phyloP scores from a whole-genome alignment of 2,888 invertebrate species.

The Azorinus chamasolen region DNA sequence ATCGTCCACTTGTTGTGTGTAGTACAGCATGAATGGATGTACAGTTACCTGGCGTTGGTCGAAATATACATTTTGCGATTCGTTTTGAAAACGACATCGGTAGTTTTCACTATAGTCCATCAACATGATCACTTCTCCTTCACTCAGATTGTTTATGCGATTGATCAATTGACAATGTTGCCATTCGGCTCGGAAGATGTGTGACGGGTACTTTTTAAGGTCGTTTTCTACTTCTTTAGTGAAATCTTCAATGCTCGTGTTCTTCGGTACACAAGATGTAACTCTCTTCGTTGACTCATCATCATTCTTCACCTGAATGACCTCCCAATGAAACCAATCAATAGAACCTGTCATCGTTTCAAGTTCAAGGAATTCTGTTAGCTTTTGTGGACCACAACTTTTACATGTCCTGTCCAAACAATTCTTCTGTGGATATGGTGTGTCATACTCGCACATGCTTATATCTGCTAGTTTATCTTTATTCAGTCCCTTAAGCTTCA shows the following conservation, averaged over 20 bases:
- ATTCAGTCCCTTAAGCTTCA: not conserved
- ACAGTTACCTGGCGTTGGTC: constrained; percentile 36
- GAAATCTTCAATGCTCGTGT: constrained; percentile 14
- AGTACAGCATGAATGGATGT: constrained; percentile 39
- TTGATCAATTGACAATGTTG: constrained; percentile 26
- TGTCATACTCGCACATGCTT: too few species aligned
- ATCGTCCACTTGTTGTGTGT: constrained; percentile 12
- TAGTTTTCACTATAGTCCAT: constrained; percentile 51
- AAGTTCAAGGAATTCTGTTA: constrained; percentile 3
- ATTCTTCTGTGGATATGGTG: constrained; percentile 6
- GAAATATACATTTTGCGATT: constrained; percentile 34
- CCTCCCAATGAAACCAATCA: constrained; percentile 35
- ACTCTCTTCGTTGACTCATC: constrained; percentile 32
- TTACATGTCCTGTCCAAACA: constrained; percentile 23
- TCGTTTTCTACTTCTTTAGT: constrained; percentile 2
- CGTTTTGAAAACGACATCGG: constrained; percentile 31
- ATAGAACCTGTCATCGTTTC: constrained; percentile 5
- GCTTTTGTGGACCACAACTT: constrained; percentile 7
- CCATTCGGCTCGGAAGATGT: constrained; percentile 41
- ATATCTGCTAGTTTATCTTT: too few species aligned
- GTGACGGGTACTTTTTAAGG: constrained; percentile 22
- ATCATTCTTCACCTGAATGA: constrained; percentile 24
- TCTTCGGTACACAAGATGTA: constrained; percentile 36
- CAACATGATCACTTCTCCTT: constrained; percentile 7
- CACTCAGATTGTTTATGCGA: constrained; percentile 15